phyloP scores from a whole-genome alignment of 2,797 vertebrate genomes.

The Sebastes steindachneri region DNA sequence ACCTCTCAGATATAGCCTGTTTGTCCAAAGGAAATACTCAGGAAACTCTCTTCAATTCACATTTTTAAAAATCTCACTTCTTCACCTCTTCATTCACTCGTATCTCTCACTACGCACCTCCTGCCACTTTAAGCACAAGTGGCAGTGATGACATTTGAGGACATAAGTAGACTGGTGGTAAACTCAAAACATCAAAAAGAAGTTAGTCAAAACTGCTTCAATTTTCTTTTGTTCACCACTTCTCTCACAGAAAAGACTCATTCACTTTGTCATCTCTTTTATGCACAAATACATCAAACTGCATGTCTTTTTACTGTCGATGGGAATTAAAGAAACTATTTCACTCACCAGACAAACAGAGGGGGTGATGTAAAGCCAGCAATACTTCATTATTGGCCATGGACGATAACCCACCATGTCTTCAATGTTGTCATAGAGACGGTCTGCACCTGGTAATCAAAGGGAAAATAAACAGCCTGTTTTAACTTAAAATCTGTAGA shows the following conservation, averaged over 20 bases:
- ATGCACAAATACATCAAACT: not conserved
- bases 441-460: constrained; percentile 66
- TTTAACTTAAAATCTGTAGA: not conserved
- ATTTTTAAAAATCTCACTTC: not conserved
- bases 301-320: not conserved
- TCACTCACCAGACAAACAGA: constrained; percentile 73
- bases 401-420: constrained; percentile 79
- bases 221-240: not conserved
- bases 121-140: not conserved
- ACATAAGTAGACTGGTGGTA: not conserved
- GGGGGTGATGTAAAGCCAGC: constrained; percentile 78
- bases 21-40: not conserved
- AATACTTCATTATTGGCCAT: constrained; percentile 71
- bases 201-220: not conserved
- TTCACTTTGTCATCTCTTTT: not conserved
- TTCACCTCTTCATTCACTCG: too few species aligned
- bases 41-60: not conserved
- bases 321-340: not conserved
- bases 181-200: not conserved
- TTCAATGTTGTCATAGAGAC: constrained; percentile 78
- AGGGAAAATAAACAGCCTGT: not conserved
- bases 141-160: not conserved
- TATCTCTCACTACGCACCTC: too few species aligned
- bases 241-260: not conserved
- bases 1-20: not conserved